Base-by-base conservation (phyloP, 1,140 invertebrate genomes). In the Orius insidiosus region DNA sequence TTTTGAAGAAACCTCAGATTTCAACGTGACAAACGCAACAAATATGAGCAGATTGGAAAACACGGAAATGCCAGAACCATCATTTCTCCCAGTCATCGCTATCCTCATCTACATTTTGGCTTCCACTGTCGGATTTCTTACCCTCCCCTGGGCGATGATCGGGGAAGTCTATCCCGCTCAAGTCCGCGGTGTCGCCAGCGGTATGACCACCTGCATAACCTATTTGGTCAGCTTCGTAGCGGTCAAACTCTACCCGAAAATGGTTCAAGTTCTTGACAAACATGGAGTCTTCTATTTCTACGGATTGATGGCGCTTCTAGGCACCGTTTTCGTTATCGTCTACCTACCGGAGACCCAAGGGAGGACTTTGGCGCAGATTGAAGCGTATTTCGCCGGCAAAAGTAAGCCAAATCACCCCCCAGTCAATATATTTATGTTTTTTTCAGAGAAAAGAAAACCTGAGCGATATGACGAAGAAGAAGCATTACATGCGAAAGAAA, bases 271-370 rank as follows among this genome's bases (percentile, higher is more conserved):
- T 2, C 36, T 52, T 14, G 43, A 48, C 15, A 46, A 48, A 19
- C 63, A 69, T 45, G 63, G 69, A 16, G 71, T 74, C 0, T 89
- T 85, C 56, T 71, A 72, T 41, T 68, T 85, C 48, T 90, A 81
- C 60, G 71, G 73, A 0, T 57, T 63, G 0, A 59, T 83, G 24
- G 74, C 80, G 0, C 53, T 80, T 0, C 1, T 78, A 1, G 80
- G 78, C 0, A 69, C 75, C 1, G 44, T 86, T 2, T 81, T 84
- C 52, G 64, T 85, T 0, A 58, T 68, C 2, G 58, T 76, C 6
- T 70, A 72, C 10, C 58, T 90, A 3, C 85, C 86, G 0, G 86
- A 92, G 60, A 92, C 85, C 0, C 81, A 79, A 51, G 78, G 82
- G 0, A 80, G 78, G 52, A 74, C 71, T 1, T 61, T 87, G 5